phyloP scores from a whole-genome alignment of 2,113 vertebrate genomes.

The Mormoops blainvillei region DNA sequence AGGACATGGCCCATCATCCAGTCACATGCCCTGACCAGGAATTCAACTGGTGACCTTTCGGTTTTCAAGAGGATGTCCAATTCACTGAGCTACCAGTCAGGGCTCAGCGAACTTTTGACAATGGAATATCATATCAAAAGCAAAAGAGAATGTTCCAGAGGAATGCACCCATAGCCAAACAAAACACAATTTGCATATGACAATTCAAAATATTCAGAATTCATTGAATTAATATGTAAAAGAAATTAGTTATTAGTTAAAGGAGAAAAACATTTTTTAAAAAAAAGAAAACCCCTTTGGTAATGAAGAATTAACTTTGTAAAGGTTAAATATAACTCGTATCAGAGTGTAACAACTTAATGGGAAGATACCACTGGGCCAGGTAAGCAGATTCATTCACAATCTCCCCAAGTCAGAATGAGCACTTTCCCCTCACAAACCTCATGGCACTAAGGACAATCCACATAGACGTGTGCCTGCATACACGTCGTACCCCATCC shows the following conservation, averaged over 20 bases:
- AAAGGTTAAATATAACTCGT: neutral
- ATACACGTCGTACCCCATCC: neutral
- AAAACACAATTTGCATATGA: neutral
- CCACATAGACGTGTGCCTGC: neutral
- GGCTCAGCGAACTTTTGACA: neutral
- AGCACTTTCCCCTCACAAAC: neutral
- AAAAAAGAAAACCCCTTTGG: neutral
- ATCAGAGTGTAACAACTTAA: neutral
- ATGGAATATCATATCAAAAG: neutral
- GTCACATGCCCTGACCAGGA: no score
- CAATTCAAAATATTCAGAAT: constrained; percentile 1
- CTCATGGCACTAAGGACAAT: neutral
- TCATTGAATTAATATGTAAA: neutral
- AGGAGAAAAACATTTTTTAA: neutral
- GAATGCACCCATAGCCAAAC: neutral
- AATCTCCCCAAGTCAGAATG: neutral
- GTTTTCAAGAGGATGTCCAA: no score
- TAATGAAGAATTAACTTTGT: neutral
- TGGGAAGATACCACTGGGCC: neutral
- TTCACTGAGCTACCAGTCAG: no score
- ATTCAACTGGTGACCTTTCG: no score
- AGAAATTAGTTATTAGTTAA: neutral
- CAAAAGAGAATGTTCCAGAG: neutral
- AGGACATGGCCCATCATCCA: no score
- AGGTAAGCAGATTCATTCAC: neutral